Base-by-base conservation (phyloP, 37 sponge, comb jelly and placozoan species). In the Cladorhizidae sp. region DNA sequence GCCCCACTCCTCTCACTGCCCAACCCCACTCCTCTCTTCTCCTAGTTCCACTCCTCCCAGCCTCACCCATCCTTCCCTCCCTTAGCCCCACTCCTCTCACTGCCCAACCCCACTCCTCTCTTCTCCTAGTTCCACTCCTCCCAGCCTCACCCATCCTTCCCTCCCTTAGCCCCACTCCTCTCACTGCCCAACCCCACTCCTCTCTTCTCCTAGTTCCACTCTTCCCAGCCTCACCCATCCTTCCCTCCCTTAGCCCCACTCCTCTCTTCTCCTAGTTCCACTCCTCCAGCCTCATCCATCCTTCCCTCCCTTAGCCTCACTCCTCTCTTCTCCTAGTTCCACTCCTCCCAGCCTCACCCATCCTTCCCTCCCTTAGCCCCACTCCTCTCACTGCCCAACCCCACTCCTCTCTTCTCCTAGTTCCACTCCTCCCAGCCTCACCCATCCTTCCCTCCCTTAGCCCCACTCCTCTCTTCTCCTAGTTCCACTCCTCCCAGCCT, bases 1-100 rank as follows among this genome's bases (percentile, higher is more conserved):
- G 55, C 17, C 28, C n/a, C 61, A 74, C 57, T 52, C 35, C 52
- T 57, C 56, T 64, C 62, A n/a, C n/a, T n/a, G n/a, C n/a, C n/a
- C n/a, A n/a, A n/a, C n/a, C n/a, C n/a, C n/a, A n/a, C n/a, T n/a
- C n/a, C n/a, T n/a, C n/a, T n/a, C n/a, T n/a, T n/a, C n/a, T n/a
- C n/a, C n/a, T n/a, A n/a, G n/a, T n/a, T n/a, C n/a, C n/a, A n/a
- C n/a, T n/a, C n/a, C n/a, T n/a, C n/a, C n/a, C n/a, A n/a, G n/a
- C n/a, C n/a, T n/a, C n/a, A n/a, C n/a, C n/a, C n/a, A n/a, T n/a
- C n/a, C n/a, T n/a, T n/a, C n/a, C n/a, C n/a, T n/a, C n/a, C n/a
- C n/a, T n/a, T n/a, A n/a, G n/a, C n/a, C n/a, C n/a, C n/a, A n/a
- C n/a, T n/a, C n/a, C n/a, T n/a, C n/a, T n/a, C n/a, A n/a, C n/a